Conservation (phyloP, 2,797 vertebrate genomes). For the Poeciliopsis paucimaculata region DNA sequence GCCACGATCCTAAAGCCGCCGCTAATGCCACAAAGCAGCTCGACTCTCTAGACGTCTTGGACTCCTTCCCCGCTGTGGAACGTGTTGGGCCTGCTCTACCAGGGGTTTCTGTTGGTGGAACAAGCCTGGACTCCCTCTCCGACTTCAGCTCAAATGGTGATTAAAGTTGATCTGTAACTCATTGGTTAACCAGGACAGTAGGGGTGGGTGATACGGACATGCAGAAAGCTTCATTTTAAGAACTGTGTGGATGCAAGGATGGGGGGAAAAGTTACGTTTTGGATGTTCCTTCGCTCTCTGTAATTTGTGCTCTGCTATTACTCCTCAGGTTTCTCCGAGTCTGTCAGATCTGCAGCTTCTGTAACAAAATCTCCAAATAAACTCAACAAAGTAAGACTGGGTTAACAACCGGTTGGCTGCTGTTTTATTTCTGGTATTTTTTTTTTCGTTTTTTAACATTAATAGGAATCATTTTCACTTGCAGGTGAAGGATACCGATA, state of each 20-base stretch:
- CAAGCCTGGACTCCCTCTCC: slow-evolving; percentile 65
- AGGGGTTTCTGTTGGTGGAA: slow-evolving; percentile 29
- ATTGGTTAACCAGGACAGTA: too few species aligned
- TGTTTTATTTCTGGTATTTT: background rate
- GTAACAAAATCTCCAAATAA: slow-evolving; percentile 36
- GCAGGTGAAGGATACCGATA: slow-evolving; percentile 41
- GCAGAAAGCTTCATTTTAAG: background rate
- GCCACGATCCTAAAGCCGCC: background rate
- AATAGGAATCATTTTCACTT: slow-evolving; percentile 30
- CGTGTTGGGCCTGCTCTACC: slow-evolving; percentile 13
- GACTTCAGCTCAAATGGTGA: slow-evolving; percentile 73
- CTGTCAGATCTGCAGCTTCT: slow-evolving; percentile 37
- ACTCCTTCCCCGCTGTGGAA: slow-evolving; percentile 75
- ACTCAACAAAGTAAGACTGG: slow-evolving; percentile 61
- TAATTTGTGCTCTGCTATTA: slow-evolving; percentile 10
- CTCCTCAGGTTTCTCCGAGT: slow-evolving; percentile 52
- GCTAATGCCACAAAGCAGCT: slow-evolving; percentile 28
- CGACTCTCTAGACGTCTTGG: slow-evolving; percentile 80
- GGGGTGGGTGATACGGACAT: too few species aligned
- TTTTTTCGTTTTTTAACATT: slow-evolving; percentile 1
- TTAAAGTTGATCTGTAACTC: background rate
- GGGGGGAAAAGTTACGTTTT: background rate
- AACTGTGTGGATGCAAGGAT: background rate
- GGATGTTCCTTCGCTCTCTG: background rate
- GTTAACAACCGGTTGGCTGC: background rate